A percentile compares a stretch with the other conserved stretches of the same genome.
These are phyloP conservation scores for Holacanthella duospinosa DNA, from an alignment of 2,888 invertebrate genomes.

Conservation along the genomic window DNA sequence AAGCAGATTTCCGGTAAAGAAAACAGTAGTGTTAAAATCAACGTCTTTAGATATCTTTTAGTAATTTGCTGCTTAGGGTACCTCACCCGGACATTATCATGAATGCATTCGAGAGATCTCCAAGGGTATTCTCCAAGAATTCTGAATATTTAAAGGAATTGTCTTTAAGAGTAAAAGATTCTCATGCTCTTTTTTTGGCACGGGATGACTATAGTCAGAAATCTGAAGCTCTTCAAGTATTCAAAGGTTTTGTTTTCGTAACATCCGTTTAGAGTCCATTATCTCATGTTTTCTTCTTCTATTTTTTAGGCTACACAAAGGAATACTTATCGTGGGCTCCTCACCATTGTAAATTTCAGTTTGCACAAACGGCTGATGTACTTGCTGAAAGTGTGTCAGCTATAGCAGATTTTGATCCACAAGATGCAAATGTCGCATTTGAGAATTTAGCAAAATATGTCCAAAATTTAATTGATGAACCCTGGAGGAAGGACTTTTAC, in stretches of 20 bases:
- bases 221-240: background rate
- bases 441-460: slow-evolving; percentile 76
- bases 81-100: too few species aligned
- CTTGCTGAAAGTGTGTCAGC: slow-evolving; percentile 60
- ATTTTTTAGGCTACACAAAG: too few species aligned
- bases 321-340: slow-evolving; percentile 67
- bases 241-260: background rate
- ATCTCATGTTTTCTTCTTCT: too few species aligned
- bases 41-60: too few species aligned
- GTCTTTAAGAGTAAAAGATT: background rate
- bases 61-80: too few species aligned
- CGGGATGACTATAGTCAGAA: background rate
- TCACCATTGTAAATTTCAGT: slow-evolving; percentile 66
- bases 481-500: slow-evolving; percentile 79
- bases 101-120: too few species aligned
- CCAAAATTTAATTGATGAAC: slow-evolving; percentile 70
- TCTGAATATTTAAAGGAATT: too few species aligned
- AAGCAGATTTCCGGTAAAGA: too few species aligned
- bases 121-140: too few species aligned
- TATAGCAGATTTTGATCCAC: slow-evolving; percentile 64
- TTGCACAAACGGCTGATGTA: slow-evolving; percentile 63
- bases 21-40: too few species aligned
- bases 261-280: too few species aligned
- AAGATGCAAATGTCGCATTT: slow-evolving; percentile 70
- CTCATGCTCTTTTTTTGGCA: background rate